Conservation (phyloP, 2,113 vertebrate species). For the Pampusana beccarii region DNA sequence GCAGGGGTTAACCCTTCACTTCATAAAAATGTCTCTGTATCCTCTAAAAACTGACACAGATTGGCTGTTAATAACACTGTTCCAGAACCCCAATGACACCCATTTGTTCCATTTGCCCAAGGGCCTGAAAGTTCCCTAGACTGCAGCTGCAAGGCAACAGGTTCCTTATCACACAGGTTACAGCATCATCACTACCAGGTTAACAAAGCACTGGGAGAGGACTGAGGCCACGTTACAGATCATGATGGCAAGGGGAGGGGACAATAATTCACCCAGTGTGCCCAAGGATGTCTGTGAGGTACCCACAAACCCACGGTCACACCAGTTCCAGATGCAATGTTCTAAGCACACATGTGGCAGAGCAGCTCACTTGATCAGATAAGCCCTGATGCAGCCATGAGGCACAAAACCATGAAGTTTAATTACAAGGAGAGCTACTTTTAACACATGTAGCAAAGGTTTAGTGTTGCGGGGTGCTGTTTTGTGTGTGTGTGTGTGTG, state of each 20-base stretch:
- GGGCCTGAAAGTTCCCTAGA: background rate
- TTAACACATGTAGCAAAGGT: background rate
- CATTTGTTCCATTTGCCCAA: background rate
- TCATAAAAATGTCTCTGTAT: background rate
- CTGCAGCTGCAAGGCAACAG: background rate
- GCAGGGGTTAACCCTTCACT: background rate
- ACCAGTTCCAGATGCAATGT: background rate
- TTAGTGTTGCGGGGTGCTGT: background rate
- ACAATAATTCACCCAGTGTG: background rate
- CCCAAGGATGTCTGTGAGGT: background rate
- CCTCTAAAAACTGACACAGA: background rate
- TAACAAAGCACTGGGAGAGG: background rate
- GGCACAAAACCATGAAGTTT: background rate
- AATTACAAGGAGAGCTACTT: background rate
- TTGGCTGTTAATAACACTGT: background rate
- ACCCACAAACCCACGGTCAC: background rate
- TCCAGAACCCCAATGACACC: background rate
- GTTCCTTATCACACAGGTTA: background rate
- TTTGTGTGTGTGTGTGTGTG: no score
- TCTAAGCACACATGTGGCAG: background rate
- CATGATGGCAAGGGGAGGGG: rapidly evolving
- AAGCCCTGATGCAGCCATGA: background rate
- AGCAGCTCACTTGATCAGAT: background rate
- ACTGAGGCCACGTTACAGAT: background rate
- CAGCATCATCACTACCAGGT: rapidly evolving